A percentile compares a stretch with the other conserved stretches of the same genome.
Conservation (phyloP, 2,797 vertebrate genomes). For the Tauraco hartlaubi region DNA sequence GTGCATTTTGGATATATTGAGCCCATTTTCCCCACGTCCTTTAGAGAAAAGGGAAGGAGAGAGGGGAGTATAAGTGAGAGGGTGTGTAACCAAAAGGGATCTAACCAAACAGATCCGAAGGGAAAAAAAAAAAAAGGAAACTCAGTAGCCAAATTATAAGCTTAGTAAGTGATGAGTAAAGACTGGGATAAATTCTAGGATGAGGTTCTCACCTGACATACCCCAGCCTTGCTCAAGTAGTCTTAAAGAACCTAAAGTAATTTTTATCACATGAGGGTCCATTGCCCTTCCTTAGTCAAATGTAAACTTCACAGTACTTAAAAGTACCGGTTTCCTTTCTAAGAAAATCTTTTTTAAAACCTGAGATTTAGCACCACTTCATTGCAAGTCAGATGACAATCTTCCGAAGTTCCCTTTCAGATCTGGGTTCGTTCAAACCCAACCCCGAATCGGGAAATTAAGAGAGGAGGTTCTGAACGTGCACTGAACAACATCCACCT, state of each 20-base stretch:
- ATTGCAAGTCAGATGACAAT: neutral
- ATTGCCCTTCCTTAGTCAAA: neutral
- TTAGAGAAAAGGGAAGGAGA: neutral
- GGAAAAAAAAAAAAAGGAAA: neutral
- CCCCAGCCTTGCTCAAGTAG: neutral
- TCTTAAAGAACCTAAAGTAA: neutral
- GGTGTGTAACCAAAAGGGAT: neutral
- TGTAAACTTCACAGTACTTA: neutral
- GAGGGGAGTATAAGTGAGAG: fast-evolving
- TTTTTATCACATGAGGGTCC: neutral
- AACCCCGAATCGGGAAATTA: neutral
- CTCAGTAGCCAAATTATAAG: neutral
- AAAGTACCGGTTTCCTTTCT: neutral
- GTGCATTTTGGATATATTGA: fast-evolving
- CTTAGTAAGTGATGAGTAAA: neutral
- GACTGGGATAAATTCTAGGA: neutral
- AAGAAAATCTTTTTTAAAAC: neutral
- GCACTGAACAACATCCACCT: neutral
- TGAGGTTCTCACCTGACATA: neutral
- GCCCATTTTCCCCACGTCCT: neutral
- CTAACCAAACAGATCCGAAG: neutral
- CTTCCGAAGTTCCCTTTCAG: neutral
- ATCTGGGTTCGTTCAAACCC: neutral
- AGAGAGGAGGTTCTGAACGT: neutral
- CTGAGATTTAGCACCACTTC: neutral